Evolutionary conservation across 2,113 vertebrate species (phyloP), one percentile per base, ranked within the genome.

Genomic region (Albula glossodonta): DNA sequence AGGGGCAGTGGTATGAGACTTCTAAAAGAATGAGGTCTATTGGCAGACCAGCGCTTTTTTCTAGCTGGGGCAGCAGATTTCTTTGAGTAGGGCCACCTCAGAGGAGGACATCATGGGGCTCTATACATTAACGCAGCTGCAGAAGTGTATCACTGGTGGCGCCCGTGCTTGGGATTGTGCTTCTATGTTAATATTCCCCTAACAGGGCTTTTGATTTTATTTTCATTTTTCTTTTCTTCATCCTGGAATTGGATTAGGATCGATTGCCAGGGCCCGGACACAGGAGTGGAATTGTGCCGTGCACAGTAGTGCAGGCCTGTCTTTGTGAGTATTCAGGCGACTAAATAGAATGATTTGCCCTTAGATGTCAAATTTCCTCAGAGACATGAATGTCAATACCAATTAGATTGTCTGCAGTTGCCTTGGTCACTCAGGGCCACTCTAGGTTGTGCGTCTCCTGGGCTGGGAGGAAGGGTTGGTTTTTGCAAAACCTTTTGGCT

Each of bases 311-410:
- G 50, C 50, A 86, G 89, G 90, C 89, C 91, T 91, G 90, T 93
- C 93, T 95, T 91, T 92, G 93, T 94, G 93, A 94, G 94, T 92
- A 95, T 96, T 95, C 94, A 95, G 94, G 94, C 94, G 90, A 94
- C 94, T 96, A 96, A 96, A 96, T 95, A 96, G 94, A 96, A 96
- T 95, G 95, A 95, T 96, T 96, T 96, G 95, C 95, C 95, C 95
- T 96, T 95, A 96, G 94, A 96, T 96, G 95, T 96, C 95, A 96
- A 95, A 96, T 95, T 95, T 95, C 94, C 94, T 95, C 90, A 84
- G 92, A 96, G 95, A 95, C 95, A 94, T 93, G 93, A 92, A 96
- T 95, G 94, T 96, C 95, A 95, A 96, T 96, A 96, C 93, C 95
- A 96, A 96, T 96, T 96, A 95, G 94, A 95, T 95, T 95, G 93